These are phyloP conservation scores for Neofelis nebulosa DNA, from an alignment of 2,113 vertebrate species.

Conservation along the genomic window DNA sequence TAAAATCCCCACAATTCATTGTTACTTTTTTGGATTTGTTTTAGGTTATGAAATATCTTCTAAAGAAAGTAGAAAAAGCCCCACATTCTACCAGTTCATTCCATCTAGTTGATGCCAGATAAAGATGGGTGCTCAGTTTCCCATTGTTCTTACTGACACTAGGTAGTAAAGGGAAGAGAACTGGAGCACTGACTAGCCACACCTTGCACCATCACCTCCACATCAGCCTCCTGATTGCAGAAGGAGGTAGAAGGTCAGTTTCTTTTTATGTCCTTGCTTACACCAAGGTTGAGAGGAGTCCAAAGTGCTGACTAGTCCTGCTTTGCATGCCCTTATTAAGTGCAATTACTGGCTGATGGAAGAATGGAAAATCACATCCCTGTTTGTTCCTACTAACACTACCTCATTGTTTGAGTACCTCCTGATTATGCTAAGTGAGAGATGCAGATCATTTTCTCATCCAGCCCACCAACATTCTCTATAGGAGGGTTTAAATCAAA, in stretches of 20 bases:
- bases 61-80: neutral
- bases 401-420: neutral
- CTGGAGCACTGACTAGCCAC: neutral
- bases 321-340: neutral
- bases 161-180: neutral
- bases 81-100: neutral
- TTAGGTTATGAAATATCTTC: neutral
- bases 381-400: neutral
- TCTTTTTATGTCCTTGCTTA: too few species aligned
- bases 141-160: neutral
- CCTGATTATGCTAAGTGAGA: neutral
- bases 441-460: neutral
- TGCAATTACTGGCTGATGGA: neutral
- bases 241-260: too few species aligned
- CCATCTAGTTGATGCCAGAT: neutral
- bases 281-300: neutral
- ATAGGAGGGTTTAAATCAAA: neutral
- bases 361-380: neutral
- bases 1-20: neutral
- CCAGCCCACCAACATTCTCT: neutral
- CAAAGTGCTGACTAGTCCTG: neutral
- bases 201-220: neutral
- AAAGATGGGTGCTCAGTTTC: neutral
- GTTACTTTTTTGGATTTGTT: neutral
- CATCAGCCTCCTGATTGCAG: neutral